Evolutionary conservation across 2,888 invertebrate species (phyloP), one percentile per base, ranked within the genome.

Genomic region (Crepidodera aurea): DNA sequence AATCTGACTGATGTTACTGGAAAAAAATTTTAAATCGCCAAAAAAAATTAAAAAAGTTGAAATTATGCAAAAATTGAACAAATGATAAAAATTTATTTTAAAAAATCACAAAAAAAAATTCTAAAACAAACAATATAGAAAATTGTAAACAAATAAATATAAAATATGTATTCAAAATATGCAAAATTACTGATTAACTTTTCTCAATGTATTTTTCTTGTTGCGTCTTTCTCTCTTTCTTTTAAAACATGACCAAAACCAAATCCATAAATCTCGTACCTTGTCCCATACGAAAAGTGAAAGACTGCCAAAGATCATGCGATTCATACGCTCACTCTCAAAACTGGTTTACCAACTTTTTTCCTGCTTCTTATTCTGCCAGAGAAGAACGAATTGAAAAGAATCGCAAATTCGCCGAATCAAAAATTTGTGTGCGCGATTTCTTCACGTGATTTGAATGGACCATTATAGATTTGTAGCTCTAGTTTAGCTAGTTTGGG

Each of bases 381-480:
- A 22, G 18, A 32, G 32, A 32, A 2, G 32, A 3, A 32, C 15
- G 8, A 10, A 42, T 6, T 6, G 37, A 25, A 27, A 57, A 48
- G 48, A 57, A 57, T 57, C n/a, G 48, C 57, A 29, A 57, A 57
- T 57, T 57, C 48, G 48, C n/a, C 48, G 57, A 57, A 57, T 48
- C 48, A 48, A 57, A 57, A 57, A 12, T 48, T 48, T 13, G 48
- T 48, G 39, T 50, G 37, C 39, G 57, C 57, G 13, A 48, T 57
- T 48, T 42, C 18, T 48, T 46, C 18, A 16, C 57, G 57, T 57
- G 57, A 57, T 48, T 8, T 15, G 57, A 48, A 57, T 48, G 57
- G 48, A 7, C 19, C 27, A n/a, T n/a, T n/a, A 16, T 57, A 48
- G 37, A 57, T 48, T 37, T 37, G 39, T 18, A 56, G 56, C 3